phyloP scores from a whole-genome alignment of 1,140 invertebrate genomes.

The Drosophila murphyi region DNA sequence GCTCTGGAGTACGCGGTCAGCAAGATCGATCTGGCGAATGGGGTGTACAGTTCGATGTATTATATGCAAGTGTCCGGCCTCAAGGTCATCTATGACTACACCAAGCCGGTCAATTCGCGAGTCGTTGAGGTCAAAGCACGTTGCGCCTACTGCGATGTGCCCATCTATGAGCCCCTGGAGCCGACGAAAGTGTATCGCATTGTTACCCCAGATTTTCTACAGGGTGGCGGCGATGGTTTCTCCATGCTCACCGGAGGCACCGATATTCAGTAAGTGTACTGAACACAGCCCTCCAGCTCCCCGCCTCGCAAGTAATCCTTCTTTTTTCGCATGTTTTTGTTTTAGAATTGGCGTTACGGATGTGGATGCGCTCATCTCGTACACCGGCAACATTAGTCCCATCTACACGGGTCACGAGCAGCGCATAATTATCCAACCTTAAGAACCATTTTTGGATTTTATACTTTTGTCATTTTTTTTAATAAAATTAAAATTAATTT shows the following conservation, averaged over 20 bases:
- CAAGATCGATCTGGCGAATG: constrained; percentile 66
- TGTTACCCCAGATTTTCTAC: constrained; percentile 87
- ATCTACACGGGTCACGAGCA: constrained; percentile 80
- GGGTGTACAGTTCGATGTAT: constrained; percentile 85
- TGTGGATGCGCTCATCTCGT: constrained; percentile 69
- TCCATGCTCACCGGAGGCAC: constrained; percentile 77
- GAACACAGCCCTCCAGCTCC: neutral
- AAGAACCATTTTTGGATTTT: constrained; percentile 5
- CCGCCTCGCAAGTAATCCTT: neutral
- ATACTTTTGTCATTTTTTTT: constrained; percentile 12
- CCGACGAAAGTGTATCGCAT: constrained; percentile 87
- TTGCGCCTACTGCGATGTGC: constrained; percentile 88
- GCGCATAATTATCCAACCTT: constrained; percentile 78
- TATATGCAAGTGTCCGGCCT: constrained; percentile 88
- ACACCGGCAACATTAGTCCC: constrained; percentile 54
- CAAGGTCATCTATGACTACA: constrained; percentile 85
- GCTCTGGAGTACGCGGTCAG: constrained; percentile 87
- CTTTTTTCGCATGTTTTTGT: neutral
- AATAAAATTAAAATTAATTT: constrained; percentile 5
- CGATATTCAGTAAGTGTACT: constrained; percentile 61
- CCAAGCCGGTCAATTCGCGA: constrained; percentile 86
- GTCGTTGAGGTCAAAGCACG: constrained; percentile 86
- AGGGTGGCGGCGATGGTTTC: constrained; percentile 88
- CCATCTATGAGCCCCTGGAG: constrained; percentile 86
- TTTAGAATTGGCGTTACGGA: constrained; percentile 62